These are phyloP conservation scores for Oostethus manadensis DNA, from an alignment of 2,113 vertebrate genomes.

Conservation along the genomic window DNA sequence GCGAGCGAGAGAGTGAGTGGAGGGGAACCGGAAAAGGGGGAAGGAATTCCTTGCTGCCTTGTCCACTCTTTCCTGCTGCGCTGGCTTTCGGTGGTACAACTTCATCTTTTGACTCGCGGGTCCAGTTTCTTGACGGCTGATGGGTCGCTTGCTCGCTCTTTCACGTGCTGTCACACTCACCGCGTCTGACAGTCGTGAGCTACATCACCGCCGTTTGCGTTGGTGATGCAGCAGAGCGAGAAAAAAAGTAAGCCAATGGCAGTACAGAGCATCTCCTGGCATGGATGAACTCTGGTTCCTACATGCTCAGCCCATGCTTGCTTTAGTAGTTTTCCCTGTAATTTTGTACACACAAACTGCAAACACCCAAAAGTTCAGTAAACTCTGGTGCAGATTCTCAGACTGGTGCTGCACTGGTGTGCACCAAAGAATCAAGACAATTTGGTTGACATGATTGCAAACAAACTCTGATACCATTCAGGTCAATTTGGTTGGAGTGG, in stretches of 20 bases:
- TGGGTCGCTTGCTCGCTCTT: constrained; percentile 24
- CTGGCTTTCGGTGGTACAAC: constrained; percentile 12
- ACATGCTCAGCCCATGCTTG: too few relatives aligned
- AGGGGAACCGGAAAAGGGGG: constrained; percentile 21
- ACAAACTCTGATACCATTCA: too few relatives aligned
- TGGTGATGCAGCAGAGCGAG: constrained; percentile 35
- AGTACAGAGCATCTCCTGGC: too few relatives aligned
- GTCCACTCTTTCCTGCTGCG: constrained; percentile 42
- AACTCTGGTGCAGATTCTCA: too few relatives aligned
- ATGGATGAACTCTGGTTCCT: too few relatives aligned
- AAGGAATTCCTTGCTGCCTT: constrained; percentile 38
- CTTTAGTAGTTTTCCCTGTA: too few relatives aligned
- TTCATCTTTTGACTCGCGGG: constrained; percentile 13
- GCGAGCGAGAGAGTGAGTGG: background rate
- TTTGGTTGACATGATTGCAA: too few relatives aligned
- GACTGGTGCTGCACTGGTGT: too few relatives aligned
- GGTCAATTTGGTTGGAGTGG: too few relatives aligned
- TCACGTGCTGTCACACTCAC: constrained; percentile 23
- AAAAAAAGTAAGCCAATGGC: constrained; percentile 39
- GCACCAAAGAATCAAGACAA: too few relatives aligned
- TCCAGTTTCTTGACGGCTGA: constrained; percentile 25
- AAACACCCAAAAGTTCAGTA: too few relatives aligned
- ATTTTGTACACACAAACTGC: too few relatives aligned
- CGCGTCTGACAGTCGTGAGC: constrained; percentile 22
- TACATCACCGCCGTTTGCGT: constrained; percentile 41